Evolutionary conservation across 2,888 invertebrate genomes (phyloP), one percentile per base, ranked within the genome.

Genomic region (Leptura quadrifasciata): DNA sequence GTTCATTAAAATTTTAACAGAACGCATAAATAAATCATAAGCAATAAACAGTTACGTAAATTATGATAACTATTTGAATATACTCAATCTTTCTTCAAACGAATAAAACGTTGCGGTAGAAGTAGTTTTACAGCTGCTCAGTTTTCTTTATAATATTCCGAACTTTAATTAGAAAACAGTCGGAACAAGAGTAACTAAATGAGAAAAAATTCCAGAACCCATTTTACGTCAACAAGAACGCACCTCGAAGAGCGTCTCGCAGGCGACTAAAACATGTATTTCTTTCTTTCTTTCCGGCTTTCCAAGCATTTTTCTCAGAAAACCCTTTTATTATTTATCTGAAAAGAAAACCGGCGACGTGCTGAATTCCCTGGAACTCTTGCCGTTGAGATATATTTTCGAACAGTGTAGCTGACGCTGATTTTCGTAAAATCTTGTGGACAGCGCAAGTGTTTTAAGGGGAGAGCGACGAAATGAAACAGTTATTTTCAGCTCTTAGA

Each of bases 141-240:
- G 18, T 20, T 24, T 24, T 20, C 24, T 24, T 24, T 60, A 60
- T 60, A 24, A 60, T 21, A 60, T 60, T 15, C 55, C 18, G 58
- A 60, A 58, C 21, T 20, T 60, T 60, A 60, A 60, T 60, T 24
- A 60, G 58, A 21, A 24, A 60, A 60, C 27, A 60, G 58, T 24
- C 58, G 27, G 58, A 60, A 18, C 55, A 24, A 21, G 58, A 24
- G 12, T 15, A 24, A 60, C 24, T 24, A 6, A 24, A 60, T 9
- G 58, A 12, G 21, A 24, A 24, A 60, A 60, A 60, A 60, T 9
- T 10, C 17, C 2, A 60, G 18, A 60, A 60, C 58, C 24, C 24
- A 24, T 60, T 60, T 55, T 17, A 9, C 17, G 17, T 55, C 55
- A n/a, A 9, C 6, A 18, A 55, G 55, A 55, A n/a, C 55, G 55